Conservation (phyloP, 2,113 vertebrate species). For the Origma solitaria region DNA sequence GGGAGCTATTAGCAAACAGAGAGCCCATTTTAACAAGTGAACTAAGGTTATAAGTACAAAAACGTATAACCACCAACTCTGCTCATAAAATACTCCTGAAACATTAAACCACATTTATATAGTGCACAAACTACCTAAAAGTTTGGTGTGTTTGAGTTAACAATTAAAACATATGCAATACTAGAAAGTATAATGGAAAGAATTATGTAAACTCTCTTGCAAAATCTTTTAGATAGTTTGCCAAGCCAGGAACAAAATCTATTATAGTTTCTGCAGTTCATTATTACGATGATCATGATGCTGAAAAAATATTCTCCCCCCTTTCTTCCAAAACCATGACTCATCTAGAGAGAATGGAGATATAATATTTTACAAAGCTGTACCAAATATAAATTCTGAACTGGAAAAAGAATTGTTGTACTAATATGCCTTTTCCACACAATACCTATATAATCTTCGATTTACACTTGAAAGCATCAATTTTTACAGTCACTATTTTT, state of each 20-base stretch:
- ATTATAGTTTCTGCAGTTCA: constrained; percentile 45
- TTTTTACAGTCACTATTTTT: background rate
- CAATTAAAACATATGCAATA: constrained; percentile 36
- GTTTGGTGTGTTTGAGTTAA: background rate
- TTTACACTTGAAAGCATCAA: background rate
- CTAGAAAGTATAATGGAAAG: constrained; percentile 46
- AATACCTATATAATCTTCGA: background rate
- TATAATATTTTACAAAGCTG: constrained; percentile 9
- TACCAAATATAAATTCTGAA: background rate
- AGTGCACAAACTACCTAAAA: background rate
- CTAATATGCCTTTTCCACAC: background rate
- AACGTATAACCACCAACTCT: constrained; percentile 12
- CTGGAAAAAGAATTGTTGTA: background rate
- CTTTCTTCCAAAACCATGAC: constrained; percentile 44
- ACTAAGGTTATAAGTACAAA: constrained; percentile 50
- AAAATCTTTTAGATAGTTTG: constrained; percentile 48
- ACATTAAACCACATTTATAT: constrained; percentile 9
- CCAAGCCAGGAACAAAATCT: constrained; percentile 54
- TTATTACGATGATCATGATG: constrained; percentile 44
- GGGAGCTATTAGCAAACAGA: constrained; percentile 63
- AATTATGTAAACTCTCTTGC: constrained; percentile 55
- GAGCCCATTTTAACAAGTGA: constrained; percentile 64
- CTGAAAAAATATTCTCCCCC: constrained; percentile 29
- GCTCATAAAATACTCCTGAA: constrained; percentile 48
- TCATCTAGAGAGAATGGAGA: constrained; percentile 43